Percentiles rank a stretch among this genome's conserved stretches.
These are phyloP conservation scores for Phainopepla nitens DNA, from an alignment of 2,113 vertebrate species.

Conservation along the genomic window DNA sequence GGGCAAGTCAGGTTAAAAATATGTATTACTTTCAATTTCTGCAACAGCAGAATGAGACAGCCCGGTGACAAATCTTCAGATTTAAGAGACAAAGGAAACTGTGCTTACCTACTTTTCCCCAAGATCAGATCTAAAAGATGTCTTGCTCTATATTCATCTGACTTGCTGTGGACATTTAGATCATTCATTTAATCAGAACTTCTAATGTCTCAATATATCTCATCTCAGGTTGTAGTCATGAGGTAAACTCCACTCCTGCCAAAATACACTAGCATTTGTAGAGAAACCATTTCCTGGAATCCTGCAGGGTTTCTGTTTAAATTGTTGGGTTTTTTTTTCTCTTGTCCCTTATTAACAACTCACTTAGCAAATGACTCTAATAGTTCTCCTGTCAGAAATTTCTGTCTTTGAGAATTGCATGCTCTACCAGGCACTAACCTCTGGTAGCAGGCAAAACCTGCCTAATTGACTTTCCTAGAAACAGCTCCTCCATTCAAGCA, in stretches of 20 bases:
- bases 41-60: not conserved
- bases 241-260: not conserved
- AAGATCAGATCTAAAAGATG: not conserved
- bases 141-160: not conserved
- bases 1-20: not conserved
- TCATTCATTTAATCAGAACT: not conserved
- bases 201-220: not conserved
- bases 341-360: not conserved
- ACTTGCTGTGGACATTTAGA: not conserved
- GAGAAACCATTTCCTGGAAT: not conserved
- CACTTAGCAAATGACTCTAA: not conserved
- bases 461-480: not conserved
- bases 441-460: not conserved
- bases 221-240: not conserved
- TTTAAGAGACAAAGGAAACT: not conserved
- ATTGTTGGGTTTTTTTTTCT: not conserved
- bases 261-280: not conserved
- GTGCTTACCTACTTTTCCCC: not conserved
- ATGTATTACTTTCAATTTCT: not conserved
- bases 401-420: not conserved
- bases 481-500: not conserved
- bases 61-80: not conserved
- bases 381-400: not conserved
- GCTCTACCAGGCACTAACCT: not conserved
- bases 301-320: not conserved